Evolutionary conservation across 2,888 invertebrate genomes (phyloP).

Genomic region (Minunthozetes semirufus): DNA sequence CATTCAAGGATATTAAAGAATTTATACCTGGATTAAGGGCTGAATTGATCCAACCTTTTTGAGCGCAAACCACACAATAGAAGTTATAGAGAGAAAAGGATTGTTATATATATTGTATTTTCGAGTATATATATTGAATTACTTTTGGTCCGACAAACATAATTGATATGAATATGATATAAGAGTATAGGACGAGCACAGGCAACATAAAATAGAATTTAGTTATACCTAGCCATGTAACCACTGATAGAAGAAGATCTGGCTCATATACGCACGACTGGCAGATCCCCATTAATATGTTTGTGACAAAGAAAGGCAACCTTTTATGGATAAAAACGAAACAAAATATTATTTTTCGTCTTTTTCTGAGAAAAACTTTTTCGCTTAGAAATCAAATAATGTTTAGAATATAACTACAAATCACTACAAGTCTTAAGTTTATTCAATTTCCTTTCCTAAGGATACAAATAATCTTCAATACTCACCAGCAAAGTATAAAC

Average conservation of each 20-base stretch:
- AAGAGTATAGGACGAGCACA: neutral
- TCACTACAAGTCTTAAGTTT: neutral
- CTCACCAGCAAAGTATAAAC: constrained; percentile 83
- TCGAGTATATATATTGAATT: neutral
- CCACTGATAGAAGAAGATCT: constrained; percentile 76
- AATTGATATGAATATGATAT: constrained; percentile 3
- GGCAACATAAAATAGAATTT: neutral
- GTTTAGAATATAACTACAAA: neutral
- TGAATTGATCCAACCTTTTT: neutral
- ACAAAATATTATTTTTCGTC: neutral
- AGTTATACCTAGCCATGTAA: constrained; percentile 63
- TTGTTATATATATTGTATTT: neutral
- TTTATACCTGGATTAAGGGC: neutral
- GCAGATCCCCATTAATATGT: constrained; percentile 82
- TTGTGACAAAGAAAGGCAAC: constrained; percentile 91
- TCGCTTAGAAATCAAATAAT: neutral
- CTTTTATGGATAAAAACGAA: neutral
- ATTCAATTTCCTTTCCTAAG: neutral
- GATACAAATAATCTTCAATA: constrained; percentile 2
- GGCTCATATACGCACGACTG: constrained; percentile 73
- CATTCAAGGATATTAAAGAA: too few species aligned
- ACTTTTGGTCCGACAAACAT: neutral
- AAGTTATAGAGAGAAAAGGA: too few species aligned
- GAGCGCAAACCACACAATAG: too few species aligned
- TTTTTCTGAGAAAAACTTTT: neutral